A percentile compares a stretch with the other conserved stretches of the same genome.
Evolutionary conservation across 2,888 invertebrate species (phyloP).

Genomic region (Xestia rhomboidea): DNA sequence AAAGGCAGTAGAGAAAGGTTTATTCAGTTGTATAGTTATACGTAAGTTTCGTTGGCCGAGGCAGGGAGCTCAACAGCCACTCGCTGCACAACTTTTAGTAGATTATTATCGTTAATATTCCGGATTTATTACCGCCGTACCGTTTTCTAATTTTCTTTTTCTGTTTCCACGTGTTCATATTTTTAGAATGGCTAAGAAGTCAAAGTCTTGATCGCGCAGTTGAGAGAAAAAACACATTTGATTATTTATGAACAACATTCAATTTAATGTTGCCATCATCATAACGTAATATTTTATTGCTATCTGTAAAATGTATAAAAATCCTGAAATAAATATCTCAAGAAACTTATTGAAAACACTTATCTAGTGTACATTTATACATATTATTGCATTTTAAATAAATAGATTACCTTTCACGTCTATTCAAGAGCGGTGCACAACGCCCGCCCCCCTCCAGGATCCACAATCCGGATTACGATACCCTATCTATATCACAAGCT

Average conservation of each 20-base stretch:
- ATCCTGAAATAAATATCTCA: slow-evolving; percentile 21
- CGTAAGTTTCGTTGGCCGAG: slow-evolving; percentile 14
- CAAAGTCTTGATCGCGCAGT: background rate
- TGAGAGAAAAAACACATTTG: background rate
- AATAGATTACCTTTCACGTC: slow-evolving; percentile 63
- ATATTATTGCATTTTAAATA: background rate
- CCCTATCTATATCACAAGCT: slow-evolving; percentile 89
- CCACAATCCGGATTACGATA: slow-evolving; percentile 77
- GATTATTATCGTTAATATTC: slow-evolving; percentile 79
- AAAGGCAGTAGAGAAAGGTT: background rate
- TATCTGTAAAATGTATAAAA: background rate
- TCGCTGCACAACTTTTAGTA: slow-evolving; percentile 67
- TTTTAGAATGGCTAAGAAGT: background rate
- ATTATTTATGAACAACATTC: background rate
- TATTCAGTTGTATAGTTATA: background rate
- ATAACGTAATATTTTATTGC: slow-evolving; percentile 24
- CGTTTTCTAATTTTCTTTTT: slow-evolving; percentile 29
- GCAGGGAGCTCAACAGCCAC: slow-evolving; percentile 26
- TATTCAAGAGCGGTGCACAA: slow-evolving; percentile 69
- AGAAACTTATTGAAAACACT: slow-evolving; percentile 22
- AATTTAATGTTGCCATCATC: slow-evolving; percentile 17
- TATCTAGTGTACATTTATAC: background rate
- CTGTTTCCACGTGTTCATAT: background rate
- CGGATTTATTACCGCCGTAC: slow-evolving; percentile 73
- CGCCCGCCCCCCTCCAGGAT: slow-evolving; percentile 77